These are phyloP conservation scores for Eupeodes corollae DNA, from an alignment of 1,140 invertebrate genomes.

Conservation along the genomic window DNA sequence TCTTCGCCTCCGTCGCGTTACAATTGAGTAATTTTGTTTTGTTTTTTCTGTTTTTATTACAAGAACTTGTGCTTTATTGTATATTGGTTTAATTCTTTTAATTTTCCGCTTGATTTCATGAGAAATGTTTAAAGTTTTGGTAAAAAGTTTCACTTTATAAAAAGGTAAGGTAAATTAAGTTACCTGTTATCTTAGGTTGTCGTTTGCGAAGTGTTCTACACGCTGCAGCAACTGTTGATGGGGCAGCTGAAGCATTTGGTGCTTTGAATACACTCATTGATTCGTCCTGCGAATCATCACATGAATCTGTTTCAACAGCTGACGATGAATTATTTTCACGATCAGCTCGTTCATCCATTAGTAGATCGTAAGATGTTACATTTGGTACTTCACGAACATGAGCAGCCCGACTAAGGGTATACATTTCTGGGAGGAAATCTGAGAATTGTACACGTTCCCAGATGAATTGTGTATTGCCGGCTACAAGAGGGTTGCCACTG, in stretches of 20 bases:
- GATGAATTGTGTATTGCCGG: conserved; percentile 17
- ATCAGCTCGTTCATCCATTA: conserved; percentile 29
- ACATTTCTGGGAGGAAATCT: conserved; percentile 26
- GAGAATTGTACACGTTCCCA: conserved; percentile 33
- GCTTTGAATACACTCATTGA: conserved; percentile 12
- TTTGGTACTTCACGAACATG: conserved; percentile 20
- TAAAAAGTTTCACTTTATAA: neutral
- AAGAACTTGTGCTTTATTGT: too few relatives aligned
- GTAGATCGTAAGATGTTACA: conserved; percentile 12
- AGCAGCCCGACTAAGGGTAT: conserved; percentile 31
- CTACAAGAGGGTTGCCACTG: conserved; percentile 18
- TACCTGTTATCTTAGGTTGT: conserved; percentile 37
- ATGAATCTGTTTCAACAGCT: conserved; percentile 18
- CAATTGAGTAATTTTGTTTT: too few relatives aligned
- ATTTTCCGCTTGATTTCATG: too few relatives aligned
- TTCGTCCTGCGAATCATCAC: conserved; percentile 21
- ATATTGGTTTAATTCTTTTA: too few relatives aligned
- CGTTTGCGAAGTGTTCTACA: conserved; percentile 19
- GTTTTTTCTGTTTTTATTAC: too few relatives aligned
- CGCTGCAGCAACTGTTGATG: neutral
- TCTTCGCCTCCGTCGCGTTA: too few relatives aligned
- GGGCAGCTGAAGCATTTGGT: conserved; percentile 2
- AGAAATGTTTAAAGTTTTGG: neutral
- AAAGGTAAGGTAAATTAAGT: conserved; percentile 8
- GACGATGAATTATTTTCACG: conserved; percentile 25